These are phyloP conservation scores for Rissa tridactyla DNA, from an alignment of 2,113 vertebrate species.

Conservation along the genomic window DNA sequence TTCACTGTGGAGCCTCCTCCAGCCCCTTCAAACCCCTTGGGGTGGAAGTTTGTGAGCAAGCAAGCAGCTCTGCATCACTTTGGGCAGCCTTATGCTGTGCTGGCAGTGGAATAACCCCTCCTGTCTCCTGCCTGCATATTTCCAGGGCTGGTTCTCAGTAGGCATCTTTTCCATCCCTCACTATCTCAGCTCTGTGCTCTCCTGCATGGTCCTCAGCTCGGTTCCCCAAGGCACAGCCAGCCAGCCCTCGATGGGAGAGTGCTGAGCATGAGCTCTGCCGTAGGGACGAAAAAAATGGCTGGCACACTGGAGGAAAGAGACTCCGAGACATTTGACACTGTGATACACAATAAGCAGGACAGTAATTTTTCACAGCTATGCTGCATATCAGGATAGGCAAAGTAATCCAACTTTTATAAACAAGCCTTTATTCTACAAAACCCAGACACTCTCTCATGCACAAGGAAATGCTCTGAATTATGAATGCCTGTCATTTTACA, in stretches of 20 bases:
- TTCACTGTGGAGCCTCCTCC: not conserved
- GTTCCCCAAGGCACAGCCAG: not conserved
- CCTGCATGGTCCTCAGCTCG: not conserved
- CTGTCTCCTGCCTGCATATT: not conserved
- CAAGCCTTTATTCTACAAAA: slow-evolving; percentile 21
- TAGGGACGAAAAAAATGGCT: not conserved
- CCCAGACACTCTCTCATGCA: not conserved
- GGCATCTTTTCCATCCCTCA: not conserved
- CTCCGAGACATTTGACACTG: not conserved
- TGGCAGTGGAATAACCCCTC: not conserved
- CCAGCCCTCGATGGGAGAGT: not conserved
- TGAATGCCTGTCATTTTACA: slow-evolving; percentile 4
- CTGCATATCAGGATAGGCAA: not conserved
- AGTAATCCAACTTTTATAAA: slow-evolving; percentile 44
- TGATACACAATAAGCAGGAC: not conserved
- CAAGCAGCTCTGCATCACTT: not conserved
- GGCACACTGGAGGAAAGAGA: not conserved
- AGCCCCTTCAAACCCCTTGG: not conserved
- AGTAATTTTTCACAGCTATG: not conserved
- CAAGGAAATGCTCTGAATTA: slow-evolving; percentile 2
- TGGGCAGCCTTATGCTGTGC: not conserved
- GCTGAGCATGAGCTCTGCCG: fast-evolving
- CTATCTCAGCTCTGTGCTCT: not conserved
- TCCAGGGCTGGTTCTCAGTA: not conserved
- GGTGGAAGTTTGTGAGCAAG: not conserved